These are phyloP conservation scores for Leptatherina wallacei DNA, from an alignment of 2,797 vertebrate species.

Conservation along the genomic window DNA sequence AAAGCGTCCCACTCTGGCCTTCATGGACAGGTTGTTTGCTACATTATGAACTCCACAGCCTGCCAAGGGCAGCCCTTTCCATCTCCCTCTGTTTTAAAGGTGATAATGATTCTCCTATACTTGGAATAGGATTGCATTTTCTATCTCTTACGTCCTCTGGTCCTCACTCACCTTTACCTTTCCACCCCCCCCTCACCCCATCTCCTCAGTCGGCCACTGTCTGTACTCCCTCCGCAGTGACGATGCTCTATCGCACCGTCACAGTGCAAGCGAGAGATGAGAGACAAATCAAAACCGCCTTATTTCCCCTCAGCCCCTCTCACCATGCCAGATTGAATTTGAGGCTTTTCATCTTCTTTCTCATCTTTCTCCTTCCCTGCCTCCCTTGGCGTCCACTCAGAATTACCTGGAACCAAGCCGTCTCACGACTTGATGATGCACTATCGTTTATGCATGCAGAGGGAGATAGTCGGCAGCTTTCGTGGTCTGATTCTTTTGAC, in stretches of 20 bases:
- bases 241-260: constrained; percentile 68
- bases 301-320: constrained; percentile 78
- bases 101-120: constrained; percentile 80
- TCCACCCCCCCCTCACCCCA: constrained; percentile 16
- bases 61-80: constrained; percentile 66
- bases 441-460: constrained; percentile 58
- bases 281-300: constrained; percentile 80
- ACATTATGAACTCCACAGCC: constrained; percentile 27
- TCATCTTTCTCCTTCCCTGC: constrained; percentile 69
- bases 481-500: constrained; percentile 33
- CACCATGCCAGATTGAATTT: constrained; percentile 80
- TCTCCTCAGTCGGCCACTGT: constrained; percentile 42
- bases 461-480: constrained; percentile 40
- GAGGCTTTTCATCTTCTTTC: constrained; percentile 81
- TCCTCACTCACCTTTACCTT: constrained; percentile 70
- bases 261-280: constrained; percentile 69
- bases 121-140: constrained; percentile 81
- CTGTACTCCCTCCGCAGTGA: constrained; percentile 51
- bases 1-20: constrained; percentile 7
- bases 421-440: constrained; percentile 62
- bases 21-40: constrained; percentile 33
- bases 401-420: constrained; percentile 70
- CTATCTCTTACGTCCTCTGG: constrained; percentile 55
- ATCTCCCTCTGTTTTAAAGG: constrained; percentile 67
- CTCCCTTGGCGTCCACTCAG: constrained; percentile 68